Conservation (phyloP, 2,888 invertebrate genomes). For the Ferrisia virgata region DNA sequence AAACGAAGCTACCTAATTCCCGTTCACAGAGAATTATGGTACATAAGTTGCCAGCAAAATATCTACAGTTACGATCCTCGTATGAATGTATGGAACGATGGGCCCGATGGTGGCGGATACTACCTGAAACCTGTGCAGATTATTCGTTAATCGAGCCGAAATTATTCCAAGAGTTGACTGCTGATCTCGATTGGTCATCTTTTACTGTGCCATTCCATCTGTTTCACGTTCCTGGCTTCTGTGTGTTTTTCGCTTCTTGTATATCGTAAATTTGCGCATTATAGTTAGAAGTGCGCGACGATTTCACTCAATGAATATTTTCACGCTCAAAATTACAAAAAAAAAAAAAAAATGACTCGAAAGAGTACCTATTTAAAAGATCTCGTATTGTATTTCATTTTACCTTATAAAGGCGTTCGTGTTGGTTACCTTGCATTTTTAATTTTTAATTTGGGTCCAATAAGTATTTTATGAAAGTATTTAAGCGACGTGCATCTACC, state of each 20-base stretch:
- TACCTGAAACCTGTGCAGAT: constrained; percentile 12
- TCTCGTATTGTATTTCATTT: not conserved
- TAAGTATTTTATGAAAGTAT: not conserved
- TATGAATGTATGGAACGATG: constrained; percentile 18
- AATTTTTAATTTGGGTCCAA: not conserved
- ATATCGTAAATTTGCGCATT: too few relatives aligned
- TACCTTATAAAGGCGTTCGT: not conserved
- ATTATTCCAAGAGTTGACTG: too few relatives aligned
- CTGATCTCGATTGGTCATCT: too few relatives aligned
- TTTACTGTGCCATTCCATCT: too few relatives aligned
- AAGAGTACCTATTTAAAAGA: not conserved
- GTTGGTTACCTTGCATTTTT: not conserved
- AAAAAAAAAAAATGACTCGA: too few relatives aligned
- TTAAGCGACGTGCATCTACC: too few relatives aligned
- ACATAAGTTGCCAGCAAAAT: constrained; percentile 14
- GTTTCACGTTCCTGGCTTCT: too few relatives aligned
- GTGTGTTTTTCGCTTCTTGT: too few relatives aligned
- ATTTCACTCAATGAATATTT: not conserved
- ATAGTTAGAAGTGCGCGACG: not conserved
- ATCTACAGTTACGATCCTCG: constrained; percentile 9
- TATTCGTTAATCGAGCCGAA: not conserved
- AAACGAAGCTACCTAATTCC: constrained; percentile 2
- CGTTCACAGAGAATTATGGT: not conserved
- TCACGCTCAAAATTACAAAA: too few relatives aligned
- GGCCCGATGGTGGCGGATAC: not conserved